Base-by-base conservation (phyloP, 2,113 vertebrate species). In the Neolamprologus longior region DNA sequence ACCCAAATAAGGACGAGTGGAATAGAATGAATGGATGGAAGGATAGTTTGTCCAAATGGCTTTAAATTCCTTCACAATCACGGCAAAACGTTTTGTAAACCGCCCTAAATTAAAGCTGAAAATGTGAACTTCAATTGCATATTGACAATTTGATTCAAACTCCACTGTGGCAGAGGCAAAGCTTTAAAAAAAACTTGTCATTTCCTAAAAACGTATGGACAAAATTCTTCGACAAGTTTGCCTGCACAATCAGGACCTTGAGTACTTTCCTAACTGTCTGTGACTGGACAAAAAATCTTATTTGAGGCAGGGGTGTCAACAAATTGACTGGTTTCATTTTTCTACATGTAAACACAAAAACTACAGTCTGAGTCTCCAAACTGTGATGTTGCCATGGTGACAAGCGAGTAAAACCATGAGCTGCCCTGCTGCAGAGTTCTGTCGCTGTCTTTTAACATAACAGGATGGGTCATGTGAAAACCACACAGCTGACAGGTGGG, bases 351-450 rank as follows among this genome's bases (percentile, higher is more conserved):
- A 78, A 53, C 37, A 61, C 52, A 85, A 85, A 80, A 80, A 57
- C 35, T 19, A 24, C 21, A 24, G n/a, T 79, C 15, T 57, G 81
- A 86, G 82, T 84, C 52, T 33, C 42, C 47, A 79, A 63, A 88
- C 82, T 90, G 85, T 82, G 85, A 89, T 83, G 88, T 88, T 90
- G 54, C 89, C 89, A 88, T 71, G 31, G 91, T 9, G 54, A 89
- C 81, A 19, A 42, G 54, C 11, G 21, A 31, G 78, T 55, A 80
- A 93, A 91, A 90, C 76, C 5, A 4, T 21, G 28, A 86, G 45
- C 58, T 78, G 81, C 71, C 58, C 31, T 52, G 81, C 66, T 79
- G 73, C 7, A 5, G 55, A 76, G 40, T 68, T 88, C 28, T 84
- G 17, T 35, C 54, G 73, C 66, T 4, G 28, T 82, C 83, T 76